Conservation (phyloP, 1,140 invertebrate genomes). For the Hycleus cichorii region DNA sequence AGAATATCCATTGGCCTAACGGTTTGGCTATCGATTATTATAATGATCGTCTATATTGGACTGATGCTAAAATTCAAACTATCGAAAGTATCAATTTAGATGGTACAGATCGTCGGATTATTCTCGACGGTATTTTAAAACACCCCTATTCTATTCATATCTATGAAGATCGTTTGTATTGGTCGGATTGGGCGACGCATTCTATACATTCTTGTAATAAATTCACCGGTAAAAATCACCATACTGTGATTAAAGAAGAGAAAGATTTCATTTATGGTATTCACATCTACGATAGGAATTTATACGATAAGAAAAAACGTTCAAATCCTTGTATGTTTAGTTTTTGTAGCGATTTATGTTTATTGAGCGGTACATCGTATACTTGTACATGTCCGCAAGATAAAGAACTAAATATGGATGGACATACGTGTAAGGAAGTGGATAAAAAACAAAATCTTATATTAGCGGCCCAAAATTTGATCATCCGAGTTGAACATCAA, state of each 20-base stretch:
- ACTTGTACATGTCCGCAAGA: constrained; percentile 74
- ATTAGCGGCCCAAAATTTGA: constrained; percentile 36
- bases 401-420: constrained; percentile 48
- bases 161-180: constrained; percentile 82
- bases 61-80: constrained; percentile 62
- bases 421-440: constrained; percentile 45
- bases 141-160: constrained; percentile 78
- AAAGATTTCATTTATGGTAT: constrained; percentile 53
- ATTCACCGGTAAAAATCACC: constrained; percentile 54
- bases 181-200: constrained; percentile 70
- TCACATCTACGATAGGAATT: constrained; percentile 48
- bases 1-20: constrained; percentile 75
- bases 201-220: constrained; percentile 62
- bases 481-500: constrained; percentile 45
- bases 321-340: constrained; percentile 61
- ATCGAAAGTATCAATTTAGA: constrained; percentile 73
- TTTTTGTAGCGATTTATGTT: constrained; percentile 72
- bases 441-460: constrained; percentile 41
- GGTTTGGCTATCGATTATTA: constrained; percentile 82
- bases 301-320: neutral
- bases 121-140: constrained; percentile 51
- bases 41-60: constrained; percentile 70
- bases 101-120: constrained; percentile 56
- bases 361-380: constrained; percentile 56
- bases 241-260: constrained; percentile 43